Evolutionary conservation across 53 echinoderm and acorn worm genomes (phyloP).

Genomic region (Mesocentrotus franciscanus): DNA sequence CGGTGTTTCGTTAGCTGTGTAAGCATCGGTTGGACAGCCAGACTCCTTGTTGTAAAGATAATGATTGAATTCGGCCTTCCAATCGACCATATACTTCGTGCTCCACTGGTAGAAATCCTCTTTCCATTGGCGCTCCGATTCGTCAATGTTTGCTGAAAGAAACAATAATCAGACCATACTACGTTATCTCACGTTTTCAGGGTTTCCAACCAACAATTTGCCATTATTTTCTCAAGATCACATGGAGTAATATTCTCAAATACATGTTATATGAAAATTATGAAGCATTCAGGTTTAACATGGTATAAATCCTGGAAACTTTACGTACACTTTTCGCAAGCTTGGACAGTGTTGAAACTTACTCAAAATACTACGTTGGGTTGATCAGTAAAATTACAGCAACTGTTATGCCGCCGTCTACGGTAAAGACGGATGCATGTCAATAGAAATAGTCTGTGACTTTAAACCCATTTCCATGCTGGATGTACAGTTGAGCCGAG

Average conservation of each 20-base stretch:
- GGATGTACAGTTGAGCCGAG: neutral
- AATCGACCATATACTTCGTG: constrained; percentile 98
- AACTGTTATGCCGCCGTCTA: neutral
- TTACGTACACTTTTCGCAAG: too few relatives aligned
- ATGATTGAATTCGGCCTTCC: constrained; percentile 98
- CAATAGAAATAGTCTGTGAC: neutral
- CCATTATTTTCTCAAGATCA: too few relatives aligned
- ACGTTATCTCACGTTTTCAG: too few relatives aligned
- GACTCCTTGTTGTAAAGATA: constrained; percentile 91
- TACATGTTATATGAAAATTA: too few relatives aligned
- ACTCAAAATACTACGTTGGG: neutral
- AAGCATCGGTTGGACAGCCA: constrained; percentile 61
- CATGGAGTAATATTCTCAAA: too few relatives aligned
- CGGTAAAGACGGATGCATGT: neutral
- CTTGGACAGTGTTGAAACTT: too few relatives aligned
- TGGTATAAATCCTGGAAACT: too few relatives aligned
- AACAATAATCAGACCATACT: neutral
- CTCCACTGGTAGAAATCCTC: constrained; percentile 99
- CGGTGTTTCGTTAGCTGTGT: constrained; percentile 47
- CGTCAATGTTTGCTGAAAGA: constrained; percentile 88
- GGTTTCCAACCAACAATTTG: too few relatives aligned
- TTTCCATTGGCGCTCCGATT: constrained; percentile 95
- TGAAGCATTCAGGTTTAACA: too few relatives aligned
- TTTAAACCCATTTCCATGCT: neutral
- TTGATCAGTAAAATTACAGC: neutral